A percentile compares a stretch with the other conserved stretches of the same genome.
Conservation (phyloP, 2,113 vertebrate species). For the Cinclus cinclus region DNA sequence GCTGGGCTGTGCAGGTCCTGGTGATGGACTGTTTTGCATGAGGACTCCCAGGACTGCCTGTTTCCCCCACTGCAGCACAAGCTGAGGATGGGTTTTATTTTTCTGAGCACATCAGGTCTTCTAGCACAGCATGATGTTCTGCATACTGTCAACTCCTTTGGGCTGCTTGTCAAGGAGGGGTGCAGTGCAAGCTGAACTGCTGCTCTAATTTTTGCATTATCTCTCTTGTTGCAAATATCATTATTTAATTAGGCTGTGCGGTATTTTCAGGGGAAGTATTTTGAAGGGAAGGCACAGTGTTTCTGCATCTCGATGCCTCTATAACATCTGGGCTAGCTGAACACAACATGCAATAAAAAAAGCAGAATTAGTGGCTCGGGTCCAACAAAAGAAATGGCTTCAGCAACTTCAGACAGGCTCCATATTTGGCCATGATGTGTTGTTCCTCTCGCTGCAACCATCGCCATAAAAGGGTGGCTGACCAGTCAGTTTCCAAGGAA, state of each 20-base stretch:
- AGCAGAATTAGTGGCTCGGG: neutral
- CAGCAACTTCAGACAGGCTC: slow-evolving; percentile 21
- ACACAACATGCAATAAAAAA: slow-evolving; percentile 4
- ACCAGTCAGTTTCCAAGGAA: slow-evolving; percentile 45
- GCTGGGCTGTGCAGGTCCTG: accelerated
- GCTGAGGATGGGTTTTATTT: neutral
- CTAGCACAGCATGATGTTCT: slow-evolving; percentile 44
- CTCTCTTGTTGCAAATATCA: slow-evolving; percentile 51
- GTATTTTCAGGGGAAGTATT: slow-evolving; percentile 62
- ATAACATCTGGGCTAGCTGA: slow-evolving; percentile 48
- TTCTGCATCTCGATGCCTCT: slow-evolving; percentile 39
- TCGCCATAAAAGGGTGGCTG: slow-evolving; percentile 57
- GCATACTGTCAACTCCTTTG: slow-evolving; percentile 28
- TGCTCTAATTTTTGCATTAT: slow-evolving; percentile 59
- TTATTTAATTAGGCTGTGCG: slow-evolving; percentile 67
- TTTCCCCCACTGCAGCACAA: neutral
- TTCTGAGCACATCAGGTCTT: slow-evolving; percentile 23
- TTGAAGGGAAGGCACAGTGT: slow-evolving; percentile 53
- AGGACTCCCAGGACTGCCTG: neutral
- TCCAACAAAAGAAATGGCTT: slow-evolving; percentile 13
- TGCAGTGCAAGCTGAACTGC: slow-evolving; percentile 28
- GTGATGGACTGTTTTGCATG: neutral
- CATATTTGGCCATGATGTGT: slow-evolving; percentile 54
- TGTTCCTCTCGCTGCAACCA: neutral
- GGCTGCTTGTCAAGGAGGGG: slow-evolving; percentile 54